Evolutionary conservation across 2,888 invertebrate genomes (phyloP).

Genomic region (Altica lythri): DNA sequence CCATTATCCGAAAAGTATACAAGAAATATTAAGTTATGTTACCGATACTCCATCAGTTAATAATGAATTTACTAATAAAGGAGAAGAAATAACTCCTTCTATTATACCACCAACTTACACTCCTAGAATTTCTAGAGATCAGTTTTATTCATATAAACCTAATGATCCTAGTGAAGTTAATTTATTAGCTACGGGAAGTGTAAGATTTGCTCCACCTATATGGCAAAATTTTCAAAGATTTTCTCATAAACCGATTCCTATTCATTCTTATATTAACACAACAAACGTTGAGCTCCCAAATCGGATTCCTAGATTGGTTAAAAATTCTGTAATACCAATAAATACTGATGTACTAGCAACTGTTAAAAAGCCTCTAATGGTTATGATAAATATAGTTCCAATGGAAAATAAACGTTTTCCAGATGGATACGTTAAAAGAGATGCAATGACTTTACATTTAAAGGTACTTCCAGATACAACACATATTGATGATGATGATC

Average conservation of each 20-base stretch:
- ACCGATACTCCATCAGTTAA: conserved; percentile 17
- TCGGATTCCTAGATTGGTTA: not conserved
- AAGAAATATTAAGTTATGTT: conserved; percentile 49
- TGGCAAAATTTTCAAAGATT: conserved; percentile 36
- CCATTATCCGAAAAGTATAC: conserved; percentile 50
- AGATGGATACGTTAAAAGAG: not conserved
- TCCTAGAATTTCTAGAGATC: conserved; percentile 59
- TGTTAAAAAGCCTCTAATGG: conserved; percentile 34
- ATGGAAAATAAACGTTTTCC: conserved; percentile 26
- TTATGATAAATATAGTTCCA: conserved; percentile 44
- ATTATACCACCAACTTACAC: not conserved
- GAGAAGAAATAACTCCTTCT: not conserved
- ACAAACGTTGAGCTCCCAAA: not conserved
- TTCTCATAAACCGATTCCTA: conserved; percentile 4
- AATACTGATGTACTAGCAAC: conserved; percentile 28
- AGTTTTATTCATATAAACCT: conserved; percentile 72
- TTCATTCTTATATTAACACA: not conserved
- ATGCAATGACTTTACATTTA: conserved; percentile 16
- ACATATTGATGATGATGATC: not conserved
- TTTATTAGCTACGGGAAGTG: conserved; percentile 65
- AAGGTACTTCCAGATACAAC: conserved; percentile 20
- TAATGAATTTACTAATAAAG: not conserved
- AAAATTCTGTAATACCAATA: conserved; percentile 13
- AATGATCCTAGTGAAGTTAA: conserved; percentile 76
- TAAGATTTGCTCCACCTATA: conserved; percentile 55